A percentile compares a stretch with the other conserved stretches of the same genome.
Evolutionary conservation across 2,797 vertebrate genomes (phyloP).

Genomic region (Ibycter americanus): DNA sequence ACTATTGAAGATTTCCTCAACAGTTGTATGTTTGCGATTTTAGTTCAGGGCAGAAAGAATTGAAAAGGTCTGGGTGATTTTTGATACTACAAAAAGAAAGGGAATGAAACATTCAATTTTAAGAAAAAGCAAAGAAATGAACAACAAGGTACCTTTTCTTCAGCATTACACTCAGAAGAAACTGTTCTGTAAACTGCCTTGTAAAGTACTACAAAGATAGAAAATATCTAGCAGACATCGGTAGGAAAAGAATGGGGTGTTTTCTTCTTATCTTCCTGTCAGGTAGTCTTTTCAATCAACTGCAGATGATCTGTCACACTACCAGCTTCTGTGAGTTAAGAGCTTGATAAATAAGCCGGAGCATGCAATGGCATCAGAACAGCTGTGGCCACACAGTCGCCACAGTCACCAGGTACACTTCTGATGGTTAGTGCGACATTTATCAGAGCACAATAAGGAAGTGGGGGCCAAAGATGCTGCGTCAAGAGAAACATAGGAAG

Average conservation of each 20-base stretch:
- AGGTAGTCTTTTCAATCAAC: neutral
- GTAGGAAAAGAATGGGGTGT: neutral
- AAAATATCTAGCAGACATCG: neutral
- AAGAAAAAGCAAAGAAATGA: neutral
- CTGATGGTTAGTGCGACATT: neutral
- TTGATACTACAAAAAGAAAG: neutral
- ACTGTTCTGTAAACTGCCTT: neutral
- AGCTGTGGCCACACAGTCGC: neutral
- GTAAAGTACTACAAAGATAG: neutral
- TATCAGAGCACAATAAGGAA: neutral
- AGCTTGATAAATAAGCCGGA: neutral
- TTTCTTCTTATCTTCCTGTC: neutral
- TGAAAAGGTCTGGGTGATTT: neutral
- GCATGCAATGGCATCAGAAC: neutral
- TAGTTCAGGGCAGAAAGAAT: neutral
- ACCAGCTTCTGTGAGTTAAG: neutral
- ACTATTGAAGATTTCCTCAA: neutral
- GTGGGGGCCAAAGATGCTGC: neutral
- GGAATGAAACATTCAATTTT: neutral
- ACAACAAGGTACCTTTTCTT: neutral
- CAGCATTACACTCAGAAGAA: neutral
- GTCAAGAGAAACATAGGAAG: neutral
- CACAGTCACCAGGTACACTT: neutral
- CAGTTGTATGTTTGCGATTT: neutral
- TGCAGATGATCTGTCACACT: neutral